phyloP scores from a whole-genome alignment of 2,113 vertebrate genomes.

The Antechinus flavipes region DNA sequence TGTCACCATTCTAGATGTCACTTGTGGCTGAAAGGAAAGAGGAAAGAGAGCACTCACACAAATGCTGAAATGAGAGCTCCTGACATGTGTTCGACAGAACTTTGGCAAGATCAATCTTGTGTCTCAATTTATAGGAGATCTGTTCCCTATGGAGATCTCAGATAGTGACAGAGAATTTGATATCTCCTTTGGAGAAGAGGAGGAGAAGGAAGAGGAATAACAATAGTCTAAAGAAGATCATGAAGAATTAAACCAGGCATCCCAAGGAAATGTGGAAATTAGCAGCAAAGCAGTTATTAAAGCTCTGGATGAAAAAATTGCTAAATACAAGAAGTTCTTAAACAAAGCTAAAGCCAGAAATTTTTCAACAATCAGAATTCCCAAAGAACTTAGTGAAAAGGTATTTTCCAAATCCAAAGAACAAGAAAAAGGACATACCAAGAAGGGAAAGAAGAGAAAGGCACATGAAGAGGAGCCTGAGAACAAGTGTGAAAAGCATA shows the following conservation, averaged over 20 bases:
- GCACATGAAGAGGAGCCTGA: constrained; percentile 76
- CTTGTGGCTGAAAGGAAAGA: constrained; percentile 26
- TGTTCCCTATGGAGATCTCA: constrained; percentile 92
- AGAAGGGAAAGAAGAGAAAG: constrained; percentile 89
- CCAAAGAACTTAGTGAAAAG: constrained; percentile 91
- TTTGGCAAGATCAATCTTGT: constrained; percentile 95
- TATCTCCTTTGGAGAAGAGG: constrained; percentile 73
- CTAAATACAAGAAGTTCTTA: constrained; percentile 95
- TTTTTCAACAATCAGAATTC: constrained; percentile 97
- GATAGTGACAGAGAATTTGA: constrained; percentile 87
- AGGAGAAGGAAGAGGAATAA: constrained; percentile 71
- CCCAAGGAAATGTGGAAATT: constrained; percentile 61
- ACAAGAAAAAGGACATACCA: constrained; percentile 77
- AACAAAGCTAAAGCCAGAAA: constrained; percentile 95
- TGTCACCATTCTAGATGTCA: background rate
- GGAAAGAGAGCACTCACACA: constrained; percentile 36
- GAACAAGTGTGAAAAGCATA: constrained; percentile 81
- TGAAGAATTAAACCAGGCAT: background rate
- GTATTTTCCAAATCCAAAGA: constrained; percentile 84
- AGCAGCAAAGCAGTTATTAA: constrained; percentile 85
- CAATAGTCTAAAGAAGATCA: constrained; percentile 8
- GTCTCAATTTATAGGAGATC: constrained; percentile 94
- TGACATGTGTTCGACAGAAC: constrained; percentile 92
- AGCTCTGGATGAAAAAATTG: constrained; percentile 93
- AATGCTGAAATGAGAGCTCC: constrained; percentile 87